phyloP scores from a whole-genome alignment of 2,888 invertebrate species.

The Melangyna quadrimaculata region DNA sequence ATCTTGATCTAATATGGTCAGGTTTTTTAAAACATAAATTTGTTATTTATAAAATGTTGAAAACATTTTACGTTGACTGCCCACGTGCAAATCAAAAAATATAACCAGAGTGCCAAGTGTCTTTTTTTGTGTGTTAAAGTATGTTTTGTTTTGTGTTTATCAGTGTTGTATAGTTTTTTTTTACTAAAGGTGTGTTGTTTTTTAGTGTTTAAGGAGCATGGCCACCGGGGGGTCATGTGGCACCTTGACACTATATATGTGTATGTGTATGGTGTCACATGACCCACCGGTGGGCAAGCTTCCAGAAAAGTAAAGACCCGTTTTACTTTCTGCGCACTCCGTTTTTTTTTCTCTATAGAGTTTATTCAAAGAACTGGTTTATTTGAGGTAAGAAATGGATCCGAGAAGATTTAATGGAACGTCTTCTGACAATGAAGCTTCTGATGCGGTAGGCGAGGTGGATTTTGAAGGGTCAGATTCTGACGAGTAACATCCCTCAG shows the following conservation, averaged over 20 bases:
- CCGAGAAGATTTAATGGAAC: background rate
- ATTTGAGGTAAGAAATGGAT: slow-evolving; percentile 3
- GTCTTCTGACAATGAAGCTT: slow-evolving; percentile 5
- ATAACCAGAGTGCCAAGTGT: slow-evolving; percentile 6
- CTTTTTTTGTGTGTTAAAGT: slow-evolving; percentile 6
- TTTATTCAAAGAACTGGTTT: background rate
- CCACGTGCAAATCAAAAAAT: slow-evolving; percentile 1
- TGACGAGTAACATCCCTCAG: slow-evolving; percentile 15
- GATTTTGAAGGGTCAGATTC: slow-evolving; percentile 28
- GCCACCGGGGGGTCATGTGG: background rate
- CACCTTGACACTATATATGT: background rate
- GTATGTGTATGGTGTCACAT: slow-evolving; percentile 2
- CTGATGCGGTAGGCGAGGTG: background rate
- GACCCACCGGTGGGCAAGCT: background rate
- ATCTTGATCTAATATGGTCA: no score
- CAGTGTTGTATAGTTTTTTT: background rate
- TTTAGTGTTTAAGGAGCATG: background rate
- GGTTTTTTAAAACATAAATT: no score
- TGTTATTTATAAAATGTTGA: no score
- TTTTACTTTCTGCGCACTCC: background rate
- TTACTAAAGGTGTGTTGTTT: background rate
- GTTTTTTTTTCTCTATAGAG: background rate
- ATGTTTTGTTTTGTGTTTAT: background rate
- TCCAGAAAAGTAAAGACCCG: background rate
- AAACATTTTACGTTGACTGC: background rate